phyloP scores from a whole-genome alignment of 2,888 invertebrate genomes.

The Hipparchia semele region DNA sequence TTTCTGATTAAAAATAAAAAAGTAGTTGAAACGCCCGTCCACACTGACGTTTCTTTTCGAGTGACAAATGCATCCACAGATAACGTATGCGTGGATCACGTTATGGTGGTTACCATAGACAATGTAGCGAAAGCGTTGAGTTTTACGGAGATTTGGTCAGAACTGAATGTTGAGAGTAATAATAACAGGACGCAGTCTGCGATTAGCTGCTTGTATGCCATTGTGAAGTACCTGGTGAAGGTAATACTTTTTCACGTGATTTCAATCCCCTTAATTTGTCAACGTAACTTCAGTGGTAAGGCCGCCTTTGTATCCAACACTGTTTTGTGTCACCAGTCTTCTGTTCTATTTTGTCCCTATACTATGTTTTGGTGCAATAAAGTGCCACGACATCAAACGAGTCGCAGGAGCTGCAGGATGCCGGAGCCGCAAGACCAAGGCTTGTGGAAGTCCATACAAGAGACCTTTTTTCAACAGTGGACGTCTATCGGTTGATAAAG shows the following conservation, averaged over 20 bases:
- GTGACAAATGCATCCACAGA: slow-evolving; percentile 55
- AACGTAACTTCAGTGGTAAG: too few species aligned
- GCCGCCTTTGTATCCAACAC: too few species aligned
- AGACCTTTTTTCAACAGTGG: too few species aligned
- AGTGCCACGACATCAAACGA: too few species aligned
- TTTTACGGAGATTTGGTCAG: slow-evolving; percentile 70
- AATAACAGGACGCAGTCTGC: slow-evolving; percentile 74
- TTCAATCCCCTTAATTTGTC: background rate
- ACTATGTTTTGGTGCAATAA: too few species aligned
- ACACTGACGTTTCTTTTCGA: slow-evolving; percentile 73
- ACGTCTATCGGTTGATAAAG: too few species aligned
- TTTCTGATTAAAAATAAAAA: slow-evolving; percentile 79
- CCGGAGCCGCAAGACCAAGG: too few species aligned
- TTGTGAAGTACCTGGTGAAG: slow-evolving; percentile 76
- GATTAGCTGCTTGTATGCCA: slow-evolving; percentile 74
- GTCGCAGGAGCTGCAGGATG: too few species aligned
- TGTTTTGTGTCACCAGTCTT: too few species aligned
- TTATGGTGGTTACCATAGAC: slow-evolving; percentile 62
- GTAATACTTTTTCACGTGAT: slow-evolving; percentile 48
- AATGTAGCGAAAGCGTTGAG: slow-evolving; percentile 71
- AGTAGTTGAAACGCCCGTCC: slow-evolving; percentile 69
- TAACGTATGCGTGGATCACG: slow-evolving; percentile 67
- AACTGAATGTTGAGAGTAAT: slow-evolving; percentile 70
- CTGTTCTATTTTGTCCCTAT: too few species aligned
- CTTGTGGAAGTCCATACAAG: too few species aligned